These are phyloP conservation scores for Clarias platycephalus DNA, from an alignment of 2,797 vertebrate species.

Conservation along the genomic window DNA sequence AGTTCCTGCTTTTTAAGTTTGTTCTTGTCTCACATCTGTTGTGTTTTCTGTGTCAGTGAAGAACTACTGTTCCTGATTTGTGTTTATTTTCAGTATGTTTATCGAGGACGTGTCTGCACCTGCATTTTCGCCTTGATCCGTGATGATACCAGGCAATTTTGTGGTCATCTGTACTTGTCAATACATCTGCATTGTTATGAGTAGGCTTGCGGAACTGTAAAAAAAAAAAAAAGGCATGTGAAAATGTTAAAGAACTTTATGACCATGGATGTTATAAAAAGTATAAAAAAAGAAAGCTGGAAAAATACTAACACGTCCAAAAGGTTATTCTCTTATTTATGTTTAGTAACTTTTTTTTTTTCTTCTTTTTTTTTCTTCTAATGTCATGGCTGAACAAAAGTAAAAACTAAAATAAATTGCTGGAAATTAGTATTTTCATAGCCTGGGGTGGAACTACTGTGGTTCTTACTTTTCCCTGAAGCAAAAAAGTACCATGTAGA, in stretches of 20 bases:
- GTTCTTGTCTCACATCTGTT: too few species aligned
- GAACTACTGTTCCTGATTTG: too few species aligned
- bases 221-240: too few species aligned
- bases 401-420: not conserved
- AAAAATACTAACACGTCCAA: not conserved
- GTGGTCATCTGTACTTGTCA: not conserved
- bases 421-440: not conserved
- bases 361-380: not conserved
- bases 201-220: not conserved
- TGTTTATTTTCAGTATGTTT: too few species aligned
- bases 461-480: not conserved
- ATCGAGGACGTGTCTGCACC: too few species aligned
- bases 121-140: too few species aligned
- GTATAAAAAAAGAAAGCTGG: not conserved
- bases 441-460: not conserved
- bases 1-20: too few species aligned
- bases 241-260: not conserved
- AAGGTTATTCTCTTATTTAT: not conserved
- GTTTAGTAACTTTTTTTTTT: not conserved
- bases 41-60: too few species aligned
- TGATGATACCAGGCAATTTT: not conserved
- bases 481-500: too few species aligned
- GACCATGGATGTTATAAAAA: not conserved
- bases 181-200: not conserved
- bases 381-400: not conserved